phyloP scores from a whole-genome alignment of 2,113 vertebrate genomes.

The Hylia prasina region DNA sequence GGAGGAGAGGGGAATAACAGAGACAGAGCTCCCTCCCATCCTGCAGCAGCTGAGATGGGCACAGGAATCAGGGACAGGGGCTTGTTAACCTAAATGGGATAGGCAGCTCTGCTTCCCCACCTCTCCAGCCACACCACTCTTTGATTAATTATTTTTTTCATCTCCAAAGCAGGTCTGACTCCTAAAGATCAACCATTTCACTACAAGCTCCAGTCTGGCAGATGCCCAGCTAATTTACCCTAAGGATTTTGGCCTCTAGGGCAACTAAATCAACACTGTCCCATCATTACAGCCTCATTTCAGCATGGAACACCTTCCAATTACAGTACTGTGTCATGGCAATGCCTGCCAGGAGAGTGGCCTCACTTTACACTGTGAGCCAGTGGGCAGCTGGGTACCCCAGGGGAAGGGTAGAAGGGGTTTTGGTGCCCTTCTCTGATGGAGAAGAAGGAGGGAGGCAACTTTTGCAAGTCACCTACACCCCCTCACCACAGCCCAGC shows the following conservation, averaged over 20 bases:
- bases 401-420: neutral
- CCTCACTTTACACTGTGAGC: accelerated
- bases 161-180: neutral
- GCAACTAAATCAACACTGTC: neutral
- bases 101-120: neutral
- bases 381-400: neutral
- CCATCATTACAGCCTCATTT: neutral
- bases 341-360: neutral
- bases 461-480: neutral
- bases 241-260: neutral
- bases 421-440: neutral
- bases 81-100: neutral
- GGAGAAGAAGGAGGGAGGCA: neutral
- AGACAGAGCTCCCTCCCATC: neutral
- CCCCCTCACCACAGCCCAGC: neutral
- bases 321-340: neutral
- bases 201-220: neutral
- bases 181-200: neutral
- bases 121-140: neutral
- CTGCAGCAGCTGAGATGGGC: neutral
- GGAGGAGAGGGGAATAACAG: neutral
- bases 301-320: neutral
- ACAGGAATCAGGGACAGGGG: neutral
- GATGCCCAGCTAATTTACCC: neutral
- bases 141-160: no score